These are phyloP conservation scores for Antheraea mylitta DNA, from an alignment of 1,140 invertebrate species.

Conservation along the genomic window DNA sequence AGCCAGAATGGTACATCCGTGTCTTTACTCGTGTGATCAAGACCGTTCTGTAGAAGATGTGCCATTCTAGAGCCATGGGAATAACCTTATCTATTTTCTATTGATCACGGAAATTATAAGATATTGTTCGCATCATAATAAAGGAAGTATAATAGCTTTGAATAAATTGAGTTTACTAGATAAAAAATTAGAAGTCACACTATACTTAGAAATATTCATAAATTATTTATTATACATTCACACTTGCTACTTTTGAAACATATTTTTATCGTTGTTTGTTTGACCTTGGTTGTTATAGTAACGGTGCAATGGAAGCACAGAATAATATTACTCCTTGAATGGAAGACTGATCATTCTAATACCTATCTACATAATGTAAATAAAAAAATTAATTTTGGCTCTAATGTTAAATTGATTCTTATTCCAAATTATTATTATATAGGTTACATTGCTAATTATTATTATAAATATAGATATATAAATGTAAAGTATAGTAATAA, in stretches of 20 bases:
- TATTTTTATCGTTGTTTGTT: slow-evolving; percentile 71
- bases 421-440: too few relatives aligned
- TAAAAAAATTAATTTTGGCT: too few relatives aligned
- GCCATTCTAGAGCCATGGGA: slow-evolving; percentile 60
- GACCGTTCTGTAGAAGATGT: slow-evolving; percentile 41
- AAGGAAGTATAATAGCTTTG: too few relatives aligned
- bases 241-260: slow-evolving; percentile 71
- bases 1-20: slow-evolving; percentile 60
- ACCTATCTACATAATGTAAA: too few relatives aligned
- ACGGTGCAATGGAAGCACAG: background rate
- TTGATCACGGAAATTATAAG: background rate
- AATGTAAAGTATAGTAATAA: too few relatives aligned
- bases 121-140: background rate
- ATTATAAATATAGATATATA: too few relatives aligned
- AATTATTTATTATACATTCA: slow-evolving; percentile 38
- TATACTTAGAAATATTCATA: slow-evolving; percentile 17
- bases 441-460: too few relatives aligned
- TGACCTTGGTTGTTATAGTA: slow-evolving; percentile 67
- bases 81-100: slow-evolving; percentile 24
- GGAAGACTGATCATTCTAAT: too few relatives aligned
- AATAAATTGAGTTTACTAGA: too few relatives aligned
- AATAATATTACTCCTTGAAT: too few relatives aligned
- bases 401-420: too few relatives aligned
- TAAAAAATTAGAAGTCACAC: too few relatives aligned
- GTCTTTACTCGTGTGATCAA: slow-evolving; percentile 45